Conservation (phyloP, 2,113 vertebrate species). For the Prochilodus magdalenae region DNA sequence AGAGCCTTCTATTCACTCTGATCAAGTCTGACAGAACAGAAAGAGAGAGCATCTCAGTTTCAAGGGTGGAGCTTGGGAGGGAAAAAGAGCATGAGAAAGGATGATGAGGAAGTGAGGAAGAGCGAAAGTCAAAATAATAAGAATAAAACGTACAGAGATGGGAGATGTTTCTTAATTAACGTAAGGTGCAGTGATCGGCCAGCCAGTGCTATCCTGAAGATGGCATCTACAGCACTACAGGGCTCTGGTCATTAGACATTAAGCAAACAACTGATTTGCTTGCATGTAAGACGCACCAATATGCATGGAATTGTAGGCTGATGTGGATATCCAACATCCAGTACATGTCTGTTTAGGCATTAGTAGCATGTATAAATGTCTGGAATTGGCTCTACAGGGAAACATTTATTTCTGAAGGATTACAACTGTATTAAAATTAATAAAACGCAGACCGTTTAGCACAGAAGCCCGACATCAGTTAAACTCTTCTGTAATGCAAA, state of each 20-base stretch:
- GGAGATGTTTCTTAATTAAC: background rate
- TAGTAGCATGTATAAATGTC: too few species aligned
- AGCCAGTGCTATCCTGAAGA: background rate
- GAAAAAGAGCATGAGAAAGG: background rate
- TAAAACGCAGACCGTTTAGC: too few species aligned
- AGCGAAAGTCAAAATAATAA: conserved; percentile 3
- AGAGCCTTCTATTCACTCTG: conserved; percentile 68
- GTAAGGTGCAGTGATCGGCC: background rate
- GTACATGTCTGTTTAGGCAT: too few species aligned
- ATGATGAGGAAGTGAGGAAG: background rate
- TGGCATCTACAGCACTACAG: background rate
- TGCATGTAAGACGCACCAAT: background rate
- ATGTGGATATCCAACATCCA: too few species aligned
- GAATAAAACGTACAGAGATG: background rate
- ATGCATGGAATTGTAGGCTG: background rate
- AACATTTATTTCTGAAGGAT: too few species aligned
- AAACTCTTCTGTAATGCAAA: too few species aligned
- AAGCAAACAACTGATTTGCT: background rate
- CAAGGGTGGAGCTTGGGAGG: conserved; percentile 53
- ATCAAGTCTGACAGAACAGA: conserved; percentile 67
- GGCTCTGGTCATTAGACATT: background rate
- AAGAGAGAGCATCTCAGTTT: conserved; percentile 17
- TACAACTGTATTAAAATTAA: too few species aligned
- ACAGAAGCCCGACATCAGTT: too few species aligned
- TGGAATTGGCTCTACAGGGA: too few species aligned